A percentile compares a stretch with the other conserved stretches of the same genome.
Conservation (phyloP, 2,797 vertebrate genomes). For the Notamacropus eugenii region DNA sequence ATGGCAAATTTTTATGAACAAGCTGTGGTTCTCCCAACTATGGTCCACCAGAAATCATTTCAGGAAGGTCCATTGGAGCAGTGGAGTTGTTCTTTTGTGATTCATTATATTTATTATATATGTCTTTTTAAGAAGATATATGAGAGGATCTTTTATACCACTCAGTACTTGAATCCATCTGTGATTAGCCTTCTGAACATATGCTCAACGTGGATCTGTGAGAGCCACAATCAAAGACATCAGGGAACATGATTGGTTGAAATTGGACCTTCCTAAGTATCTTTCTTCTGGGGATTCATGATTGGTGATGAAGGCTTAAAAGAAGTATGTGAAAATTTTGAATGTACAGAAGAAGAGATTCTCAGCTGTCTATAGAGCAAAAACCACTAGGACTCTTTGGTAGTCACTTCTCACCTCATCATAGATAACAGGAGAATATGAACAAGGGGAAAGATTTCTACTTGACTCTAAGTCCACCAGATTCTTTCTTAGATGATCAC, state of each 20-base stretch:
- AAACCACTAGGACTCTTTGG: slow-evolving; percentile 97
- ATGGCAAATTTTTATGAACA: slow-evolving; percentile 98
- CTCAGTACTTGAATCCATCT: slow-evolving; percentile 95
- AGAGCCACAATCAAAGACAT: slow-evolving; percentile 87
- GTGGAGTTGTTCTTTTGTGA: slow-evolving; percentile 99
- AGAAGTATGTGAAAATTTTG: slow-evolving; percentile 98
- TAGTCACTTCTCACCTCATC: slow-evolving; percentile 97
- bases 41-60: slow-evolving; percentile 98
- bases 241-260: slow-evolving; percentile 99
- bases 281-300: slow-evolving; percentile 98
- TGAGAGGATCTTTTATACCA: slow-evolving; percentile 98
- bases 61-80: slow-evolving; percentile 99
- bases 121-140: slow-evolving; percentile 97
- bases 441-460: slow-evolving; percentile 99
- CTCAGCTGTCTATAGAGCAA: slow-evolving; percentile 94
- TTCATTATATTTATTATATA: slow-evolving; percentile 81
- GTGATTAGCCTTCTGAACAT: slow-evolving; percentile 95
- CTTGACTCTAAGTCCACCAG: slow-evolving; percentile 95
- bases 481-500: slow-evolving; percentile 97
- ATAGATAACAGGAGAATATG: slow-evolving; percentile 99
- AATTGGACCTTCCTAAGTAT: slow-evolving; percentile 96
- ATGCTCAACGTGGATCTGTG: slow-evolving; percentile 99
- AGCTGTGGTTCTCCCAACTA: slow-evolving; percentile 99
- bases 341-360: slow-evolving; percentile 97
- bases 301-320: slow-evolving; percentile 98